Conservation (phyloP, 2,797 vertebrate species). For the Rhodeus uyekii region DNA sequence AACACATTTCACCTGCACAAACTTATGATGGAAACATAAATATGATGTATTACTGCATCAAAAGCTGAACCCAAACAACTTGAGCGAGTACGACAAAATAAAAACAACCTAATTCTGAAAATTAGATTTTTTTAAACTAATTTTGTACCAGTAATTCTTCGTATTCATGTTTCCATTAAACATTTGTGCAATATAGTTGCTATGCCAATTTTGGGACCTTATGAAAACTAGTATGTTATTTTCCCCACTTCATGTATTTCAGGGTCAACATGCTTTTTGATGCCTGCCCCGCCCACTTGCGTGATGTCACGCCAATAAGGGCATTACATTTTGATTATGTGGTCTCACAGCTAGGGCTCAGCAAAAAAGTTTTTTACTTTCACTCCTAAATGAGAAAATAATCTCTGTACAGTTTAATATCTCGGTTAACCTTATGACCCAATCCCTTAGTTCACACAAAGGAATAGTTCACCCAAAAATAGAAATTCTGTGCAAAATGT, state of each 20-base stretch:
- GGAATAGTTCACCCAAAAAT: neutral
- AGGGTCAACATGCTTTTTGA: neutral
- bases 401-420: neutral
- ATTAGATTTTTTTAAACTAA: neutral
- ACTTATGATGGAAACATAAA: neutral
- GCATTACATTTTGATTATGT: neutral
- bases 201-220: neutral
- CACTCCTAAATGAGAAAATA: neutral
- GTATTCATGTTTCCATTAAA: neutral
- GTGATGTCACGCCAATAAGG: neutral
- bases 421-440: neutral
- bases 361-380: neutral
- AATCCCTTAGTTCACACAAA: neutral
- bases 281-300: neutral
- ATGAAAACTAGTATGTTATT: neutral
- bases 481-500: neutral
- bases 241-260: neutral
- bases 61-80: too few relatives aligned
- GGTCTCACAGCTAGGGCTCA: neutral
- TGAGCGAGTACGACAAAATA: too few relatives aligned
- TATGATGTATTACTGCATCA: neutral
- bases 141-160: neutral
- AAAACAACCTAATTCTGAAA: neutral
- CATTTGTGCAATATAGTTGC: neutral
- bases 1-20: neutral